phyloP scores from a whole-genome alignment of 2,888 invertebrate species.

The Cephonodes hylas region DNA sequence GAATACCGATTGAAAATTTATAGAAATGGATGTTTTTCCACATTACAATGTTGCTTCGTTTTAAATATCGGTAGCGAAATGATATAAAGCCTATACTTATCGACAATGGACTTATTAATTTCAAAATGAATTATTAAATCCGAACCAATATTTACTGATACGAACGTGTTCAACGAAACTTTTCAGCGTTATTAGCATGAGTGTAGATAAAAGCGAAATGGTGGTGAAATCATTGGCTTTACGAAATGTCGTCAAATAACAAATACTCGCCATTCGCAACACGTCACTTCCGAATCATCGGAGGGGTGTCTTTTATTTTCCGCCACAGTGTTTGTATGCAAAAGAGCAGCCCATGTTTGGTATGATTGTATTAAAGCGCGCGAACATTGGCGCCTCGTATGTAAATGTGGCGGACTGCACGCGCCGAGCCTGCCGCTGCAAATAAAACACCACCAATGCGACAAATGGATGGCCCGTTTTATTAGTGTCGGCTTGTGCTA shows the following conservation, averaged over 20 bases:
- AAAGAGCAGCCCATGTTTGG: slow-evolving; percentile 46
- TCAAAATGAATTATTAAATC: too few species aligned
- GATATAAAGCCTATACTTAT: too few species aligned
- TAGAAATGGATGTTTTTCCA: too few species aligned
- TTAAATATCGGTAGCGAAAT: too few species aligned
- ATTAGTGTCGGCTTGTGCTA: background rate
- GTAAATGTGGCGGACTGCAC: slow-evolving; percentile 43
- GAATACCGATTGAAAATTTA: too few species aligned
- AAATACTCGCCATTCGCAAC: background rate
- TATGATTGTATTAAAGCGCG: slow-evolving; percentile 49
- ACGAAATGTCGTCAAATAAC: background rate
- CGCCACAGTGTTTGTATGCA: slow-evolving; percentile 39
- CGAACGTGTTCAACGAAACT: too few species aligned
- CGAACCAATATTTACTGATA: too few species aligned
- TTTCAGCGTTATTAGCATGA: too few species aligned
- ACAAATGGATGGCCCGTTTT: slow-evolving; percentile 9
- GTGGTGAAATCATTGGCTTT: background rate
- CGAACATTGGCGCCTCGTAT: slow-evolving; percentile 38
- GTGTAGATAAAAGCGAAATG: too few species aligned
- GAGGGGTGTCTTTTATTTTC: background rate
- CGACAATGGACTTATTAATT: too few species aligned
- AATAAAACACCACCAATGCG: slow-evolving; percentile 13
- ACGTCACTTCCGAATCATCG: background rate
- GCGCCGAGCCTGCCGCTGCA: slow-evolving; percentile 24
- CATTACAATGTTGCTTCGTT: too few species aligned